Evolutionary conservation across 2,113 vertebrate species (phyloP).

Genomic region (Machaerirhynchus nigripectus): DNA sequence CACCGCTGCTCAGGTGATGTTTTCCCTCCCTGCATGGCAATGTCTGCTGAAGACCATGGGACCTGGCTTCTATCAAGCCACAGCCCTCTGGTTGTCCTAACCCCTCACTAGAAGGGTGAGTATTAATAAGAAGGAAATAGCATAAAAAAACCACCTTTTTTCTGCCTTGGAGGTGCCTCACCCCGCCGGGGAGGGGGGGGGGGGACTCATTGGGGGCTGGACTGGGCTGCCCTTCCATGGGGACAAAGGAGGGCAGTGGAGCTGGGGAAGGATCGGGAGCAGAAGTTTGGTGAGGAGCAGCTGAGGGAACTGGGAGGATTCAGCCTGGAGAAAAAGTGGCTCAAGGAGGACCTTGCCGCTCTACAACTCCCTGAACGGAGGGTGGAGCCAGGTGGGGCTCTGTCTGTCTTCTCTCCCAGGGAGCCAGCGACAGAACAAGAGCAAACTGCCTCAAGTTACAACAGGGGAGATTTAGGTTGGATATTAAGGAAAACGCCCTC

Average conservation of each 20-base stretch:
- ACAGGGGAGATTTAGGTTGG: not conserved
- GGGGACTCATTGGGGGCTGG: rapidly evolving
- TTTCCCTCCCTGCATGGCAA: not conserved
- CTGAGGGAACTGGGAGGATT: not conserved
- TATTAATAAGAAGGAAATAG: not conserved
- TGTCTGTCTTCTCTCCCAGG: not conserved
- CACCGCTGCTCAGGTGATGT: not conserved
- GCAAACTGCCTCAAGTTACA: not conserved
- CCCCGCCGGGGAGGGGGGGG: no score
- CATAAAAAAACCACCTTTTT: not conserved
- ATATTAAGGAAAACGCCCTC: not conserved
- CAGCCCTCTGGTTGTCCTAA: not conserved
- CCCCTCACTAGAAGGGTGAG: rapidly evolving
- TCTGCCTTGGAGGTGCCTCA: not conserved
- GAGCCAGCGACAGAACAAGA: not conserved
- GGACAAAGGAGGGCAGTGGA: not conserved
- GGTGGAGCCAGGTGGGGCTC: not conserved
- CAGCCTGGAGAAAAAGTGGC: not conserved
- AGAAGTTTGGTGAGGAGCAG: not conserved
- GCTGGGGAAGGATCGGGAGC: not conserved
- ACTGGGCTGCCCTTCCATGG: not conserved
- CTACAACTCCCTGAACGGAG: not conserved
- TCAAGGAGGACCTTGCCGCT: not conserved
- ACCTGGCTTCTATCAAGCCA: not conserved
- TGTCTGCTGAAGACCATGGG: not conserved